Percentiles rank a stretch among this genome's conserved stretches.
Evolutionary conservation across 1,140 invertebrate species (phyloP).

Genomic region (Drosophila truncata): DNA sequence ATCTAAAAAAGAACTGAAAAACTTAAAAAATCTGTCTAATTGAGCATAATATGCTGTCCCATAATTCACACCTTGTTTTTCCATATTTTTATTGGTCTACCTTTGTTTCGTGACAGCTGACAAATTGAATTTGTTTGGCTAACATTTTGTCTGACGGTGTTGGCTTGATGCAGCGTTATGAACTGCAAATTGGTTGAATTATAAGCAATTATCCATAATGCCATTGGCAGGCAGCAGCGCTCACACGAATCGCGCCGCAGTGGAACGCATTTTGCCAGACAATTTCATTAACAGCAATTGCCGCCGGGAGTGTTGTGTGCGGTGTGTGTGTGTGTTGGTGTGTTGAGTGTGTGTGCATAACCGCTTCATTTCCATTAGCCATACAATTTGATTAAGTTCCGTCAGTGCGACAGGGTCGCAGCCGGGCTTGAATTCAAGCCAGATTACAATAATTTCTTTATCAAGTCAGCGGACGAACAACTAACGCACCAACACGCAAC

Average conservation of each 20-base stretch:
- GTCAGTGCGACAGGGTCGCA: constrained; percentile 26
- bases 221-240: constrained; percentile 48
- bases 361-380: constrained; percentile 53
- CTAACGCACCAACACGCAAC: constrained; percentile 48
- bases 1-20: background rate
- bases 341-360: constrained; percentile 31
- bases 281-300: constrained; percentile 77
- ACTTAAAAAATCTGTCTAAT: background rate
- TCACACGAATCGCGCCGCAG: constrained; percentile 53
- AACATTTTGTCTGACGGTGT: constrained; percentile 43
- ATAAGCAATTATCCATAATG: constrained; percentile 74
- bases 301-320: constrained; percentile 19
- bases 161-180: constrained; percentile 54
- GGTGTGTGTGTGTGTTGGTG: constrained; percentile 2
- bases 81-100: background rate
- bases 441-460: constrained; percentile 64
- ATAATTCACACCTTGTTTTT: constrained; percentile 20
- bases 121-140: constrained; percentile 53
- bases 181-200: constrained; percentile 76
- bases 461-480: constrained; percentile 27
- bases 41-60: background rate
- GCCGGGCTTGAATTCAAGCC: constrained; percentile 34
- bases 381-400: constrained; percentile 71
- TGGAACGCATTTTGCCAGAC: constrained; percentile 66
- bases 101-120: constrained; percentile 12